These are phyloP conservation scores for Atherinomorus stipes DNA, from an alignment of 2,113 vertebrate genomes.

Conservation along the genomic window DNA sequence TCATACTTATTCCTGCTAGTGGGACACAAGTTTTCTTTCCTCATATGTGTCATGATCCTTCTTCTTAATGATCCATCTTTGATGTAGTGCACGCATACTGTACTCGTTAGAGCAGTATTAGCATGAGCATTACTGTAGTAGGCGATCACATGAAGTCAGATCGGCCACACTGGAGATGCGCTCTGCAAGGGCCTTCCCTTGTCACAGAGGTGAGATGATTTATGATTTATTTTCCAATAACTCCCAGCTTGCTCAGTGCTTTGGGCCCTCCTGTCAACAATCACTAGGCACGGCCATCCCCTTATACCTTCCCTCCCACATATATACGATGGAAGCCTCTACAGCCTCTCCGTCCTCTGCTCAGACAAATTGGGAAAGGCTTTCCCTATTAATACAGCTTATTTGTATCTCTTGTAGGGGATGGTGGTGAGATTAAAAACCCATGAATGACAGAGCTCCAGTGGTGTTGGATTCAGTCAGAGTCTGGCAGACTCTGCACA, in stretches of 20 bases:
- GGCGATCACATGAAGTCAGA: conserved; percentile 58
- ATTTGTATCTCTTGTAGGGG: conserved; percentile 58
- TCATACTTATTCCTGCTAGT: conserved; percentile 63
- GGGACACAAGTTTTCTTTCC: conserved; percentile 53
- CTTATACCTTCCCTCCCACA: conserved; percentile 48
- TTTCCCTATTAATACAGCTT: conserved; percentile 59
- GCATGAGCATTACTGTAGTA: conserved; percentile 61
- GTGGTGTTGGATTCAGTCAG: conserved; percentile 70
- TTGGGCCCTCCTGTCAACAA: conserved; percentile 74
- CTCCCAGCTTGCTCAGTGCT: conserved; percentile 69
- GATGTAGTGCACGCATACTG: conserved; percentile 38
- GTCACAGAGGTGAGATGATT: conserved; percentile 80
- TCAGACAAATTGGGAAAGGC: conserved; percentile 53
- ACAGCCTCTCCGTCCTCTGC: not conserved
- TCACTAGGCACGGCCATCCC: conserved; percentile 44
- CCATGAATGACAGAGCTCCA: conserved; percentile 79
- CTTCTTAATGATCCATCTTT: conserved; percentile 67
- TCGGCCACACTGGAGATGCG: conserved; percentile 71
- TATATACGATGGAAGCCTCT: conserved; percentile 22
- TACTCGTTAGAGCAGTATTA: conserved; percentile 71
- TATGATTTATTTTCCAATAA: conserved; percentile 84
- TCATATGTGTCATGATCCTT: conserved; percentile 40
- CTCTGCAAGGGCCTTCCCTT: conserved; percentile 68
- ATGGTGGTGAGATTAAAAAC: conserved; percentile 65
- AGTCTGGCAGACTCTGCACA: conserved; percentile 77